A percentile compares a stretch with the other conserved stretches of the same genome.
phyloP scores from a whole-genome alignment of 2,113 vertebrate genomes.

The Oreochromis aureus region DNA sequence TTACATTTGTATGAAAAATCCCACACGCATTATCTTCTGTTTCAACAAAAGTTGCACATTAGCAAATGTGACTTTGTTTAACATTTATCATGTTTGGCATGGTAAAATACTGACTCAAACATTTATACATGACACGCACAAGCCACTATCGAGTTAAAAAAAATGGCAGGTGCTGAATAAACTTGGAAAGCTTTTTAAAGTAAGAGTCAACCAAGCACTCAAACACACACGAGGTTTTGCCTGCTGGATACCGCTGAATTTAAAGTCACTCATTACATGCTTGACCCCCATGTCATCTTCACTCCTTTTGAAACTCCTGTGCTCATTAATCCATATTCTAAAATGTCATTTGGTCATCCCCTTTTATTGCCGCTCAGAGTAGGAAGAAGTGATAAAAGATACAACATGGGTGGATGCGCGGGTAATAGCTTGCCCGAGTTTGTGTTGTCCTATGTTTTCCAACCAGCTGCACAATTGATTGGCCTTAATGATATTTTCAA shows the following conservation, averaged over 20 bases:
- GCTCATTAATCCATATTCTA: constrained; percentile 52
- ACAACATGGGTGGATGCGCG: constrained; percentile 25
- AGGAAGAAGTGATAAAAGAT: background rate
- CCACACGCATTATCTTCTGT: background rate
- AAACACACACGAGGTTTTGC: background rate
- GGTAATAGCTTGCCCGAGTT: constrained; percentile 20
- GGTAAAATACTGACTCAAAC: background rate
- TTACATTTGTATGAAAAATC: background rate
- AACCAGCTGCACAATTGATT: constrained; percentile 26
- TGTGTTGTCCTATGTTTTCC: background rate
- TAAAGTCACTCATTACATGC: constrained; percentile 34
- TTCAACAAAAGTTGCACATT: background rate
- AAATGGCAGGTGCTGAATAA: background rate
- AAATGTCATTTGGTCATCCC: constrained; percentile 33
- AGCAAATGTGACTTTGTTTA: background rate
- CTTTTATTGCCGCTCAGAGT: background rate
- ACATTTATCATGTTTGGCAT: background rate
- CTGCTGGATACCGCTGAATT: background rate
- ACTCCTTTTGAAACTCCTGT: background rate
- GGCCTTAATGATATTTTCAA: constrained; percentile 45
- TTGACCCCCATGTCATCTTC: constrained; percentile 36
- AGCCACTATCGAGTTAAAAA: background rate
- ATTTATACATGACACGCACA: background rate
- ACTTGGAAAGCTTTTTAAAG: background rate
- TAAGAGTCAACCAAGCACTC: background rate